A percentile compares a stretch with the other conserved stretches of the same genome.
These are phyloP conservation scores for Hemichromis elongatus DNA, from an alignment of 2,113 vertebrate species.

Conservation along the genomic window DNA sequence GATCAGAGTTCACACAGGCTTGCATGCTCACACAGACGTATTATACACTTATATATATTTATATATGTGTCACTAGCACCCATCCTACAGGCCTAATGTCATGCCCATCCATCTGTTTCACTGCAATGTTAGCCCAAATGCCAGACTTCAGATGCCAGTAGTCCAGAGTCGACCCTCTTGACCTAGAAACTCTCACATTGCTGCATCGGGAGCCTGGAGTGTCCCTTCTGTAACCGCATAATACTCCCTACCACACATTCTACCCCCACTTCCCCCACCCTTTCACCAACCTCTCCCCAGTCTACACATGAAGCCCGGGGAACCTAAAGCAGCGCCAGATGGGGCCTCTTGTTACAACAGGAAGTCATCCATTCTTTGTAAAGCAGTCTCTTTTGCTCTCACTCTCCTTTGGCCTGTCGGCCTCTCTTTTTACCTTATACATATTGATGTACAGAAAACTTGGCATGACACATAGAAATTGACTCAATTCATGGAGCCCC, in stretches of 20 bases:
- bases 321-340: constrained; percentile 56
- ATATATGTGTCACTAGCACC: not conserved
- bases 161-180: constrained; percentile 19
- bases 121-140: constrained; percentile 25
- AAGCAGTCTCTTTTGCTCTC: constrained; percentile 10
- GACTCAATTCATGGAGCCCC: constrained; percentile 42
- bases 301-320: constrained; percentile 44
- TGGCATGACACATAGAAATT: constrained; percentile 50
- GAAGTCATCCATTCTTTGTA: constrained; percentile 42
- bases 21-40: not conserved
- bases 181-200: constrained; percentile 51
- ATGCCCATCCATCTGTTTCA: constrained; percentile 3
- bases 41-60: not conserved
- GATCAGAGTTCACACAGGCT: not conserved
- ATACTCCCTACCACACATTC: not conserved
- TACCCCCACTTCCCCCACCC: not conserved
- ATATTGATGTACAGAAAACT: constrained; percentile 64
- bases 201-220: constrained; percentile 23
- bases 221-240: constrained; percentile 22
- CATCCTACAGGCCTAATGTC: not conserved
- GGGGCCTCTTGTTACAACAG: constrained; percentile 57
- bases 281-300: not conserved
- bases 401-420: constrained; percentile 24
- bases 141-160: constrained; percentile 18
- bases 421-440: constrained; percentile 41